phyloP scores from a whole-genome alignment of 2,797 vertebrate genomes.

The Macrochelys suwanniensis region DNA sequence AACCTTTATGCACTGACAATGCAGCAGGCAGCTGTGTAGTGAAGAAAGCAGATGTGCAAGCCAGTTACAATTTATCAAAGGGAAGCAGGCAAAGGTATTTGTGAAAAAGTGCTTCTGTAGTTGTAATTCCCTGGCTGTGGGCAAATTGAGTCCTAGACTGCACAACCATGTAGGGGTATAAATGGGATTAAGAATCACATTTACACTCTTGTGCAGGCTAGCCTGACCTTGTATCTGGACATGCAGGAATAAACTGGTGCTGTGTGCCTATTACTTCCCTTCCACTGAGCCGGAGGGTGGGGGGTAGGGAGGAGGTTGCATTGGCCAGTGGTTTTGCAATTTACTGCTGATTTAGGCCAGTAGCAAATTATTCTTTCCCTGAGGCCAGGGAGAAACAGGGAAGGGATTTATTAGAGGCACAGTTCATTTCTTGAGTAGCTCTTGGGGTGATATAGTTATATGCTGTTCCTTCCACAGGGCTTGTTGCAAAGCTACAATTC shows the following conservation, averaged over 20 bases:
- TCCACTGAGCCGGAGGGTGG: not conserved
- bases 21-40: not conserved
- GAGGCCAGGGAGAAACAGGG: not conserved
- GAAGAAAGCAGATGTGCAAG: not conserved
- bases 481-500: not conserved
- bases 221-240: not conserved
- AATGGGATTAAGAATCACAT: not conserved
- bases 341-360: not conserved
- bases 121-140: not conserved
- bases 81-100: not conserved
- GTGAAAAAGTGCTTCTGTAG: not conserved
- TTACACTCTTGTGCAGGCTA: not conserved
- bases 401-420: not conserved
- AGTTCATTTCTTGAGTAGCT: not conserved
- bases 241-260: fast-evolving
- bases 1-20: not conserved
- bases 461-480: not conserved
- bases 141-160: not conserved
- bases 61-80: not conserved
- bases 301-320: not conserved
- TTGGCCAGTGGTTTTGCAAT: not conserved
- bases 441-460: not conserved
- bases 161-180: not conserved
- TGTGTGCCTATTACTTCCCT: not conserved
- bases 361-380: not conserved